These are phyloP conservation scores for Himalopsyche japonica DNA, from an alignment of 2,888 invertebrate genomes.

Conservation along the genomic window DNA sequence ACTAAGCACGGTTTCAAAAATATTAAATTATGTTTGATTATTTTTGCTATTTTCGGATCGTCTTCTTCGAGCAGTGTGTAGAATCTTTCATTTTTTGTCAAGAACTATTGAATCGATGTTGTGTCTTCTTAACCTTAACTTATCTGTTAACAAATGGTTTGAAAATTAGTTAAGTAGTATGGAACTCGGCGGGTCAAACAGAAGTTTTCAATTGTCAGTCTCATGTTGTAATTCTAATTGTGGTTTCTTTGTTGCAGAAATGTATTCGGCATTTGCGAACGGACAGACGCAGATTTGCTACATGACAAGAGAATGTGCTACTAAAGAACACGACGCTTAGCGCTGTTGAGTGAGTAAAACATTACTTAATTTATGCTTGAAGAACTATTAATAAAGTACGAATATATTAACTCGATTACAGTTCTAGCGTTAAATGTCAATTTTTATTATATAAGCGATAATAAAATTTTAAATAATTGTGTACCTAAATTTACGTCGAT, in stretches of 20 bases:
- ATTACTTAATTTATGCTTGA: neutral
- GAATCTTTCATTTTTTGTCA: neutral
- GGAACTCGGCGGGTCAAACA: neutral
- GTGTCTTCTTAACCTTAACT: too few species aligned
- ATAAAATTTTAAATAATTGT: too few species aligned
- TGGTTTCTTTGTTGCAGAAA: slow-evolving; percentile 13
- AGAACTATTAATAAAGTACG: neutral
- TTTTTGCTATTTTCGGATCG: too few species aligned
- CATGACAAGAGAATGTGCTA: slow-evolving; percentile 12
- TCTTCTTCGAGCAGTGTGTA: neutral
- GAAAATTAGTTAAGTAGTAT: neutral
- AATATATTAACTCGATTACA: neutral
- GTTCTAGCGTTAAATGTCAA: too few species aligned
- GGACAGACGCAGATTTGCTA: slow-evolving; percentile 15
- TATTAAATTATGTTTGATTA: too few species aligned
- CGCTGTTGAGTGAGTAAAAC: slow-evolving; percentile 36
- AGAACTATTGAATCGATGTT: neutral
- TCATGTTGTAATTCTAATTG: slow-evolving; percentile 4
- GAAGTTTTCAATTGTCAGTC: neutral
- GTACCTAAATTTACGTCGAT: too few species aligned
- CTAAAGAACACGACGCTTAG: slow-evolving; percentile 19
- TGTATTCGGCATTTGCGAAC: neutral
- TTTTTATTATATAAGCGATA: too few species aligned
- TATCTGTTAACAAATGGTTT: too few species aligned
- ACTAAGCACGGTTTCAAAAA: too few species aligned